Evolutionary conservation across 2,797 vertebrate genomes (phyloP), one percentile per base, ranked within the genome.

Genomic region (Scolopax bukidnonensis): DNA sequence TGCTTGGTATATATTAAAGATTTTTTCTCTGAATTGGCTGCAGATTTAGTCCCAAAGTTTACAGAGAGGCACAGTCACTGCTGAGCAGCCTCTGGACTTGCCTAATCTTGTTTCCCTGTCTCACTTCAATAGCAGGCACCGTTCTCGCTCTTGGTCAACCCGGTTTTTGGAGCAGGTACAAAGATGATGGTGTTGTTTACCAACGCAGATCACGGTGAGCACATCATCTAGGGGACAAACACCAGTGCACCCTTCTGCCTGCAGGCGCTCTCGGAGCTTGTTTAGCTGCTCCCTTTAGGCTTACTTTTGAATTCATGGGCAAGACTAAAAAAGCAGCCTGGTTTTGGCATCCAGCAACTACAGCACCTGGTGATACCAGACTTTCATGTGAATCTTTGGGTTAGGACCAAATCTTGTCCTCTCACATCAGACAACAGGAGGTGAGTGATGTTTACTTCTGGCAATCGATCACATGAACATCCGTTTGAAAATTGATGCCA

Each of bases 201-300:
- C 53, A 28, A 18, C 38, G 53, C 23, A 17, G 10, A 74, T 24
- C 28, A 28, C 3, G 10, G 32, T 24, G 25, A 64, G 16, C 27
- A 19, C 40, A 11, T 40, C 13, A 48, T 11, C 40, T 40, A 40
- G 11, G 16, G 61, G 21, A 64, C 48, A 16, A 9, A 7, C 53
- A 38, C 4, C 7, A 4, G 18, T 15, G 13, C 30, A 56, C 13
- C 45, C 12, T 50, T 61, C 60, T 41, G 36, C 41, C 30, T 41
- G 16, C 54, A 85, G 75, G 43, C 0, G 0, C 28, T 69, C 43
- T 40, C 0, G 1, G 17, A 24, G 41, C 28, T 67, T 9, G 0
- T 70, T 53, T 33, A 43, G 60, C 28, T 25, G 21, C 18, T 93
- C 18, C 24, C 51, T 54, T 36, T 28, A 28, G 38, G 30, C 16